Base-by-base conservation (phyloP, 92 coral and sea anemone species). In the Desmophyllum pertusum region DNA sequence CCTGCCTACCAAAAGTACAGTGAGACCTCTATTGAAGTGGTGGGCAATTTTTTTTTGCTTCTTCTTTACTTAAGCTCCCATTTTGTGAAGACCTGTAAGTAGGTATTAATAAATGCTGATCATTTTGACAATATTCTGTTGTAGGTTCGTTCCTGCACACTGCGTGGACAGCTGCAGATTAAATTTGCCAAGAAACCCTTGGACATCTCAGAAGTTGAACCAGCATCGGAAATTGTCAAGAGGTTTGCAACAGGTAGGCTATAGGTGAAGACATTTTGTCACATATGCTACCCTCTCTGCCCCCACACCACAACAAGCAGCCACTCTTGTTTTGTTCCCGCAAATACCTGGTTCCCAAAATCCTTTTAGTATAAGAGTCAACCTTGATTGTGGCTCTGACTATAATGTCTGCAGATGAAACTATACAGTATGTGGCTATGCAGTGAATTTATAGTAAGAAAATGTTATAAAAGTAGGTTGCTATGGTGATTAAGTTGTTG, bases 121-220 rank as follows among this genome's bases (percentile, higher is more conserved):
- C 50, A 19, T 33, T 39, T 25, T n/a, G n/a, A n/a, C 41, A 17
- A 25, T 23, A 36, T 45, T 2, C 52, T 52, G 2, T 21, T 64
- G 27, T 75, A 95, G 98, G 95, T 95, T 27, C 95, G 91, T 64
- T 97, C 98, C 33, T 96, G 98, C 85, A 96, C 98, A 25, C 86
- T 96, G 35, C 95, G 98, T 63, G 98, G 98, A 29, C 98, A 96
- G 87, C 83, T 96, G 81, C 90, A 89, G 38, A 83, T 96, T 87
- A 92, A 94, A 85, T 94, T 88, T 87, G 84, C 91, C 50, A 87
- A 81, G 46, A 85, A 80, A 52, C 94, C 93, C 2, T 83, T 96
- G 46, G 98, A 96, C 81, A 66, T 94, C 51, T 87, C 93, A n/a
- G 98, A 96, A 40, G 98, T 96, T 41, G 98, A 96, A 84, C 96